Evolutionary conservation across 2,888 invertebrate genomes (phyloP).

Genomic region (Lymantria monacha): DNA sequence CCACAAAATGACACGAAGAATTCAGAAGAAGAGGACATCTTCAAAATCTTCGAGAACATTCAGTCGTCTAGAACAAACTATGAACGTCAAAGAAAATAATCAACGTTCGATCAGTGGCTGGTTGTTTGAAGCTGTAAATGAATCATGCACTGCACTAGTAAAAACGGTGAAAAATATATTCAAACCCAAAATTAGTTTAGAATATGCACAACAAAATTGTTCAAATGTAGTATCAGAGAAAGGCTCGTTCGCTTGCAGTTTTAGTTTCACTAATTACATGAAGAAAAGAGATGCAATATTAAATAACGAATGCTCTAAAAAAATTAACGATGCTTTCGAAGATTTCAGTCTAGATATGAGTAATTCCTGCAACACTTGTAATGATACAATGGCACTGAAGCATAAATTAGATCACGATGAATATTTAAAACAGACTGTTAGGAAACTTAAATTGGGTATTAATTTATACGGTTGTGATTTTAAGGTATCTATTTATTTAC

Average conservation of each 20-base stretch:
- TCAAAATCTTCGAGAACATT: neutral
- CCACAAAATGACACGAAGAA: conserved; percentile 5
- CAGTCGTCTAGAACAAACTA: conserved; percentile 10
- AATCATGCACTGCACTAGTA: conserved; percentile 60
- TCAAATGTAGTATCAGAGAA: conserved; percentile 5
- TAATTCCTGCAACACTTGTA: conserved; percentile 57
- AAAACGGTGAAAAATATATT: conserved; percentile 64
- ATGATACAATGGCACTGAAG: conserved; percentile 53
- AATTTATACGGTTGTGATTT: conserved; percentile 75
- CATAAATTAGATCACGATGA: conserved; percentile 52
- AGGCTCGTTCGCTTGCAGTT: conserved; percentile 31
- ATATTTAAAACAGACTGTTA: conserved; percentile 54
- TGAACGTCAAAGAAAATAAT: conserved; percentile 29
- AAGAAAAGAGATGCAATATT: conserved; percentile 48
- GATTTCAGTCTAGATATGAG: conserved; percentile 24
- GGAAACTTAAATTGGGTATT: conserved; percentile 69
- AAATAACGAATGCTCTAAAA: conserved; percentile 18
- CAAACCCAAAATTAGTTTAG: conserved; percentile 29
- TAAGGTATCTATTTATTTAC: conserved; percentile 47
- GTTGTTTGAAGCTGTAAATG: conserved; percentile 59
- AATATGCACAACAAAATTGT: conserved; percentile 7
- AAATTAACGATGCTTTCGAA: conserved; percentile 1
- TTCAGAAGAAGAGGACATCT: conserved; percentile 4
- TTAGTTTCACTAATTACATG: conserved; percentile 68
- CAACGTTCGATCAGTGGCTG: conserved; percentile 48